Evolutionary conservation across 2,888 invertebrate genomes (phyloP), one percentile per base, ranked within the genome.

Genomic region (Dryadula phaetusa): DNA sequence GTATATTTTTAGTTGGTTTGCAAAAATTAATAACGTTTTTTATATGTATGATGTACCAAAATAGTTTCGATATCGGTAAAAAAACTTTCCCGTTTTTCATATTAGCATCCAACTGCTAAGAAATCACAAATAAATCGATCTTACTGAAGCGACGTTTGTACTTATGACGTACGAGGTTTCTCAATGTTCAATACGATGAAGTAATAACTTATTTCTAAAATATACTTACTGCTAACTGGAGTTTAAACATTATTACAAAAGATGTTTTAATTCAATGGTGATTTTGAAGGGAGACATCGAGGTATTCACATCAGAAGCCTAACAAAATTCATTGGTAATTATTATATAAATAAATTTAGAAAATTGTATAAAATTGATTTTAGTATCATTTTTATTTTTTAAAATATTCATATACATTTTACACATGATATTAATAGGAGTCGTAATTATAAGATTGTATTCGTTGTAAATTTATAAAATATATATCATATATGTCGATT

Each of bases 141-240:
- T 4, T 28, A 16, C 32, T 56, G 60, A 42, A 58, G 58, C 28
- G 42, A 52, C 10, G 5, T 32, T 1, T 32, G 44, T 20, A 44
- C 3, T 56, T 60, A 22, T 64, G 64, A 64, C 65, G 66, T 66
- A n/a, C 37, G 12, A n/a, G 6, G 28, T 52, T 61, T 61, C 32
- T 40, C 61, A 61, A 66, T 44, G 32, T 49, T 47, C 2, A 34
- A 44, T 10, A n/a, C 14, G 2, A 37, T 42, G 12, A 25, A 16
- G 53, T 16, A 64, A 58, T 32, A 47, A n/a, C 49, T 58, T 18
- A 28, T 6, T 12, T 42, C 10, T 16, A 18, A 16, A 42, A 28
- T 12, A 10, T 18, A 37, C 14, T 16, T 49, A 49, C 25, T 25
- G 16, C 7, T 49, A 47, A n/a, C 14, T 28, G 3, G 2, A 42